Evolutionary conservation across 2,797 vertebrate genomes (phyloP).

Genomic region (Trachops cirrhosus): DNA sequence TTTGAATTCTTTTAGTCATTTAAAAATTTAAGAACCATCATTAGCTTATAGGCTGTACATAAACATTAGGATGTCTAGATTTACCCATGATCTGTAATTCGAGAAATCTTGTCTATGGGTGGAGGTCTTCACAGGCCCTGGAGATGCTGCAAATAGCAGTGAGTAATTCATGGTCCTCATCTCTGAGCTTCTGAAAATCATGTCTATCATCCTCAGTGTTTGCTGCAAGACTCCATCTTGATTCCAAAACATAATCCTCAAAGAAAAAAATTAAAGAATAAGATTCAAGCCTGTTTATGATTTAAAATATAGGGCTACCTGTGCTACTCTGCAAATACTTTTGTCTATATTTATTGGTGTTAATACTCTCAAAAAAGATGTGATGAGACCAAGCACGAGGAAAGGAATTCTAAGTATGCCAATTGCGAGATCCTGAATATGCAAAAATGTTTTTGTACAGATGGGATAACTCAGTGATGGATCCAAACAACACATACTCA

Average conservation of each 20-base stretch:
- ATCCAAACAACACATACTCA: not conserved
- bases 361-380: not conserved
- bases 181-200: not conserved
- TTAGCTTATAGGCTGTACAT: not conserved
- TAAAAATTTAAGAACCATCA: not conserved
- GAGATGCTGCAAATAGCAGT: not conserved
- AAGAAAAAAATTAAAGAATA: not conserved
- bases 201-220: not conserved
- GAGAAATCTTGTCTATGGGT: not conserved
- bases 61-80: not conserved
- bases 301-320: not conserved
- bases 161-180: not conserved
- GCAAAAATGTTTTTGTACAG: not conserved
- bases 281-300: not conserved
- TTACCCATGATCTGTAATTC: not conserved
- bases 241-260: not conserved
- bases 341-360: not conserved
- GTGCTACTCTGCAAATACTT: not conserved
- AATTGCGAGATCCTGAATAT: not conserved
- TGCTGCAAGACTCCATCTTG: not conserved
- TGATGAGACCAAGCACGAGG: not conserved
- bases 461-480: not conserved
- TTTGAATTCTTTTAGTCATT: not conserved
- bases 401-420: not conserved
- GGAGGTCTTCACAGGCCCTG: not conserved